Evolutionary conservation across 2,797 vertebrate species (phyloP).

Genomic region (Cryptoprocta ferox): DNA sequence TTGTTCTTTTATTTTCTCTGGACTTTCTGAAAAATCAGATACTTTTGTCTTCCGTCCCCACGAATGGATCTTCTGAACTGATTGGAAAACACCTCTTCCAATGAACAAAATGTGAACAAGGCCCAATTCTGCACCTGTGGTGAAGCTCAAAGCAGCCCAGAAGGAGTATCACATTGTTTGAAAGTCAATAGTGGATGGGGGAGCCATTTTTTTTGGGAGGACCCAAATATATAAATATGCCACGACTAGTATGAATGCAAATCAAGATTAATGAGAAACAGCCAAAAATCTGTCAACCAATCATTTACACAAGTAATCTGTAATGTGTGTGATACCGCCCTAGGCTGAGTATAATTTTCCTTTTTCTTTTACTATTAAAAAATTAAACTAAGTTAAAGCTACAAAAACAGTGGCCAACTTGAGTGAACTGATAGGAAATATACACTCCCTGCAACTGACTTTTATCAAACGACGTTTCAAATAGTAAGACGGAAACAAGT

Average conservation of each 20-base stretch:
- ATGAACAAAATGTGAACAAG: background rate
- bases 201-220: background rate
- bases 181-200: background rate
- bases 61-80: background rate
- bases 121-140: too few species aligned
- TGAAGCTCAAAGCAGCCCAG: background rate
- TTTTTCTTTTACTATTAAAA: conserved; percentile 10
- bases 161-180: background rate
- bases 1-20: background rate
- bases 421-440: background rate
- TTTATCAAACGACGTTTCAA: background rate
- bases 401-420: background rate
- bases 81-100: background rate
- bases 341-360: background rate
- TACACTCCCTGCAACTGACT: background rate
- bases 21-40: background rate
- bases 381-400: background rate
- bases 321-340: background rate
- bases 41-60: background rate
- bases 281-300: background rate
- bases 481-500: background rate
- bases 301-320: background rate
- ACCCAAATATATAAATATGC: background rate
- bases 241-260: background rate
- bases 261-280: background rate